Percentiles rank a stretch among this genome's conserved stretches.
phyloP scores from a whole-genome alignment of 2,113 vertebrate species.

The Tachuris rubrigastra region DNA sequence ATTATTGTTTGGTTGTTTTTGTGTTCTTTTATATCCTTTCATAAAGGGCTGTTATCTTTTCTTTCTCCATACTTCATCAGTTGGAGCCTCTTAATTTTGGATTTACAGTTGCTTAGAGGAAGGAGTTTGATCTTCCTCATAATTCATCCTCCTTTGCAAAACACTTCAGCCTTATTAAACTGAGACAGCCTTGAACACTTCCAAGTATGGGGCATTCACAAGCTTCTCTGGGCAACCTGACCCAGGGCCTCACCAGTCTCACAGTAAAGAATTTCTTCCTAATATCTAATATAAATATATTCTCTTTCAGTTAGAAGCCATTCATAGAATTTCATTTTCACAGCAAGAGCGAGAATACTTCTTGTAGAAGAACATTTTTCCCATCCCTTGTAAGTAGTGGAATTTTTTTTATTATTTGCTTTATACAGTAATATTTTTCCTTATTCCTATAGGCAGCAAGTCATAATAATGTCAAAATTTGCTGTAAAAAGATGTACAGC shows the following conservation, averaged over 20 bases:
- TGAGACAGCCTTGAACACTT: not conserved
- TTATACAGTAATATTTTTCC: not conserved
- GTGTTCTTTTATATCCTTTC: no score
- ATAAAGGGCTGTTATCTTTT: no score
- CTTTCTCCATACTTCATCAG: no score
- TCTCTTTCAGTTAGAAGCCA: not conserved
- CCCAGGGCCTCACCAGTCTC: not conserved
- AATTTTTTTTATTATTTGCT: not conserved
- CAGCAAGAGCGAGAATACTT: not conserved
- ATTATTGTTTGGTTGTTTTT: no score
- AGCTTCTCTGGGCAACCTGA: not conserved
- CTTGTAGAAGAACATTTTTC: not conserved
- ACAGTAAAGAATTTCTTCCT: not conserved
- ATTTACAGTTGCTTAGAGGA: no score
- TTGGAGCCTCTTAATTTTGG: no score
- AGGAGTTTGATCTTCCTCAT: no score
- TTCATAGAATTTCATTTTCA: not conserved
- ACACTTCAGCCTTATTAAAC: no score
- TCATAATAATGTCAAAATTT: not conserved
- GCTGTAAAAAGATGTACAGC: not conserved
- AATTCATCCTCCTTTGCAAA: no score
- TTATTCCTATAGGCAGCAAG: not conserved
- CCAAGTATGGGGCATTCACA: not conserved
- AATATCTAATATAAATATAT: not conserved
- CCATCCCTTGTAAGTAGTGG: not conserved